Conservation (phyloP, 1,140 invertebrate species). For the Hyposmocoma kahamanoa region DNA sequence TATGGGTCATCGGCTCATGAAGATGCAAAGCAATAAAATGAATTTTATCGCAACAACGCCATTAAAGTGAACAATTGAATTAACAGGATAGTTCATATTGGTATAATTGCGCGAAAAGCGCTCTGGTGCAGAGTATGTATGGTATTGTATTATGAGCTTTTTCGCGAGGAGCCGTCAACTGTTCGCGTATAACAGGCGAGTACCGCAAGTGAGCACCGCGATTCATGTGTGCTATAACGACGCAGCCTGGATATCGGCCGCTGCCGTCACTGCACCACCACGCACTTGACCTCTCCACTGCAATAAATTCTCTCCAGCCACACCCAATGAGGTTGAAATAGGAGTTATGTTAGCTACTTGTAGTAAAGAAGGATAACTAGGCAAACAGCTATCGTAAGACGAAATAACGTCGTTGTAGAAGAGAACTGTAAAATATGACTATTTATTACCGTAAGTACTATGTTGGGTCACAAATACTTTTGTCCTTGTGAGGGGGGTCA, state of each 20-base stretch:
- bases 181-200: not conserved
- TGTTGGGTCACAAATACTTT: too few species aligned
- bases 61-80: constrained; percentile 27
- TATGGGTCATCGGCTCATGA: constrained; percentile 55
- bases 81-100: too few species aligned
- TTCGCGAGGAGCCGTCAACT: not conserved
- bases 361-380: too few species aligned
- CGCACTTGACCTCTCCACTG: not conserved
- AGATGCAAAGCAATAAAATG: constrained; percentile 44
- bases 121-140: not conserved
- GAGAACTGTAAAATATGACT: too few species aligned
- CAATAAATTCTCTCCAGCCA: not conserved
- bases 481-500: too few species aligned
- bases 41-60: constrained; percentile 17
- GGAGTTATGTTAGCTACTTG: too few species aligned
- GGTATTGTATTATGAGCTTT: not conserved
- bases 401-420: too few species aligned
- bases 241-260: not conserved
- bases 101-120: too few species aligned
- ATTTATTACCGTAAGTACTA: too few species aligned
- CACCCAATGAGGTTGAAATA: too few species aligned
- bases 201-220: not conserved
- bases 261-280: not conserved
- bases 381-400: too few species aligned
- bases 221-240: too few species aligned